phyloP scores from a whole-genome alignment of 2,888 invertebrate species.

The Phymatocera aterrima region DNA sequence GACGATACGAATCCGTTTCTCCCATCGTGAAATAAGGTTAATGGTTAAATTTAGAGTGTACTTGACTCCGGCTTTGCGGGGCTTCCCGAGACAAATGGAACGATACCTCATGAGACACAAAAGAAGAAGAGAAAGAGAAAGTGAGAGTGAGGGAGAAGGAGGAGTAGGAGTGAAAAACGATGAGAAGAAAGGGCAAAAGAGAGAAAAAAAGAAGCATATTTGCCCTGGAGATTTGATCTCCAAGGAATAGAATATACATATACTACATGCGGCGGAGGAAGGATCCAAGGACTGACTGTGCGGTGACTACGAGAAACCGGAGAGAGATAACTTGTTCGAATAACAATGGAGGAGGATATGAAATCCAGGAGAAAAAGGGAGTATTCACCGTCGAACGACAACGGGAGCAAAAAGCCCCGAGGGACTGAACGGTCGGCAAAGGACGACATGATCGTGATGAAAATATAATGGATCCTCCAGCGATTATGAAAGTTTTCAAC shows the following conservation, averaged over 20 bases:
- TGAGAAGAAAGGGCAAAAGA: not conserved
- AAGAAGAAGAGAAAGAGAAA: not conserved
- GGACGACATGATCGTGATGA: constrained; percentile 30
- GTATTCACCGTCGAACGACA: constrained; percentile 22
- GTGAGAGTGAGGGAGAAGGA: too few relatives aligned
- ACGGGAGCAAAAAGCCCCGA: constrained; percentile 3
- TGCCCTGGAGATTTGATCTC: not conserved
- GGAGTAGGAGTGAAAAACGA: too few relatives aligned
- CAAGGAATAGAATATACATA: too few relatives aligned
- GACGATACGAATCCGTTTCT: too few relatives aligned
- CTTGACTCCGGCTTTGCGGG: not conserved
- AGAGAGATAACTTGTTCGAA: constrained; percentile 28
- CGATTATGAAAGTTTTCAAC: constrained; percentile 36
- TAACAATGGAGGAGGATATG: constrained; percentile 32
- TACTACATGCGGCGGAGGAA: not conserved
- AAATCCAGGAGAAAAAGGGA: not conserved
- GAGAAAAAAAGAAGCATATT: not conserved
- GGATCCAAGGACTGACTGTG: too few relatives aligned
- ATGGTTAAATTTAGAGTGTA: too few relatives aligned
- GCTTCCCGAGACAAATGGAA: not conserved
- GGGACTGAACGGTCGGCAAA: constrained; percentile 19
- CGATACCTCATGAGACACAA: not conserved
- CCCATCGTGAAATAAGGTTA: too few relatives aligned
- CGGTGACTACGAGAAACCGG: not conserved
- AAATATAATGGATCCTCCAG: constrained; percentile 36